These are phyloP conservation scores for Puntigrus tetrazona DNA, from an alignment of 2,113 vertebrate species.

Conservation along the genomic window DNA sequence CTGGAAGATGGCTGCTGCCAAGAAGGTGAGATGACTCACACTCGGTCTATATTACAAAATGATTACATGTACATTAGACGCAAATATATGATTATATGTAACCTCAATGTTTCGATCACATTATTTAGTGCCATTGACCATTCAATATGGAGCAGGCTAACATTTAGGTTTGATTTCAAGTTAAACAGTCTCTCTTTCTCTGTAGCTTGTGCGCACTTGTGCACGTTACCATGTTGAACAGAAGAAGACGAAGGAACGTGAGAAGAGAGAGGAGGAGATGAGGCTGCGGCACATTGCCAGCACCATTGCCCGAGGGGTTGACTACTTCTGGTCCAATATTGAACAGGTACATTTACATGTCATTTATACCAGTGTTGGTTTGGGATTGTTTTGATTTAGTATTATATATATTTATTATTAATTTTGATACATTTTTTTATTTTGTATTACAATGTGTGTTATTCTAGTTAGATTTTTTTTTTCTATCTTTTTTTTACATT, in stretches of 20 bases:
- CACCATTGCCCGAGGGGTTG: constrained; percentile 87
- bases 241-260: constrained; percentile 79
- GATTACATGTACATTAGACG: no score
- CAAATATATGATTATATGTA: no score
- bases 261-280: constrained; percentile 82
- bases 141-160: background rate
- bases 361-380: background rate
- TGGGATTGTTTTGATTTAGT: no score
- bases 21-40: constrained; percentile 79
- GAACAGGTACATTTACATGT: constrained; percentile 77
- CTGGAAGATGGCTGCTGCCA: constrained; percentile 96
- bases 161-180: background rate
- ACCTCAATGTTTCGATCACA: background rate
- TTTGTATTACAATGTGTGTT: no score
- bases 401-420: background rate
- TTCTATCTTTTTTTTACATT: no score
- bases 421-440: no score
- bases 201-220: constrained; percentile 88
- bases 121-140: background rate
- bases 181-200: background rate
- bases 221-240: constrained; percentile 87
- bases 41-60: background rate
- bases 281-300: constrained; percentile 85
- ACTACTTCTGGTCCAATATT: constrained; percentile 93
- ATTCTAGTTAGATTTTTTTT: no score